These are phyloP conservation scores for Ceriagrion tenellum DNA, from an alignment of 2,888 invertebrate genomes.

Conservation along the genomic window DNA sequence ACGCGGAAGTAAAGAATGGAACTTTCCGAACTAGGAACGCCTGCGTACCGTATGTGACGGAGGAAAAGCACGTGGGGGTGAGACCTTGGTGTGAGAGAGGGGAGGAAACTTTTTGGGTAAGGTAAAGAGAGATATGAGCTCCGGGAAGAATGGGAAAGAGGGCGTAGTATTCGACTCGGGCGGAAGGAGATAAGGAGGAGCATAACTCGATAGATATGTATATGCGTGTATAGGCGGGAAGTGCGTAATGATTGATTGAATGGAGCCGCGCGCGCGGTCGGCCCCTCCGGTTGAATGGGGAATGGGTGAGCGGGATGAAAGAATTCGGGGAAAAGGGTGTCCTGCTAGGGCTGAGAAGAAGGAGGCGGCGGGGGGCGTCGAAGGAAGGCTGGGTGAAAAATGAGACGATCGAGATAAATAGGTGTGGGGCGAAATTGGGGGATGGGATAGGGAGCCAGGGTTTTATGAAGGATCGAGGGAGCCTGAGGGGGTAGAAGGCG, in stretches of 20 bases:
- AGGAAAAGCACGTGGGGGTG: too few relatives aligned
- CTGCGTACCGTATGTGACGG: too few relatives aligned
- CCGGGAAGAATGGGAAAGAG: background rate
- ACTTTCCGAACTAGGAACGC: too few relatives aligned
- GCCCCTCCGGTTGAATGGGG: background rate
- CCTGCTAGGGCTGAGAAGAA: background rate
- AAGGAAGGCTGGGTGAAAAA: background rate
- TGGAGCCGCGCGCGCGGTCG: background rate
- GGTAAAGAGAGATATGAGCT: background rate
- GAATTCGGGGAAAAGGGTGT: background rate
- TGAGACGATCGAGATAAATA: conserved; percentile 13
- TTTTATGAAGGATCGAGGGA: background rate
- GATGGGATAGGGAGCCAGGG: background rate
- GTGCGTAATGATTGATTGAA: conserved; percentile 2
- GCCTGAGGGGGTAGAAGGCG: background rate
- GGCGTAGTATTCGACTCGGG: background rate
- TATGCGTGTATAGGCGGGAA: background rate
- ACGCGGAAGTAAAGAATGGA: too few relatives aligned
- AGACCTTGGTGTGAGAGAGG: background rate
- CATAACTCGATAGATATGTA: conserved; percentile 11
- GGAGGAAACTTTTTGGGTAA: background rate
- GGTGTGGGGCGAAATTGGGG: background rate
- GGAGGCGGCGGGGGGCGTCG: background rate
- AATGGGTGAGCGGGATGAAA: background rate
- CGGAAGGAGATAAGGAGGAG: background rate